Base-by-base conservation (phyloP, 2,888 invertebrate species). In the Bedellia somnulentella region DNA sequence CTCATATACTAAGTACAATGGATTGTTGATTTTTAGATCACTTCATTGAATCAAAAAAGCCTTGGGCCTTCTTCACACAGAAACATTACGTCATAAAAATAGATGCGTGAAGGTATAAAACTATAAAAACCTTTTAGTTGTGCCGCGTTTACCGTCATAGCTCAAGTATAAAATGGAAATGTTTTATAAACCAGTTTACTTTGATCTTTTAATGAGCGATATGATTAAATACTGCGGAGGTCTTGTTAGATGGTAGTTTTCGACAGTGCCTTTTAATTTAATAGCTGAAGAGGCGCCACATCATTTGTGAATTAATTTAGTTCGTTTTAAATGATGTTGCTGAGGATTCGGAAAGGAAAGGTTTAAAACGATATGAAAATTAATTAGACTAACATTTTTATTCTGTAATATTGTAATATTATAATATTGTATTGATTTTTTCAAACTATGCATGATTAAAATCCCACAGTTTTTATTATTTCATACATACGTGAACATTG, bases 41-140 rank as follows among this genome's bases (percentile, higher is more conserved):
- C 21, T 21, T 21, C 21, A 21, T 21, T 21, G n/a, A 8, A 21
- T 8, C 21, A n/a, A 10, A 10, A 21, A 10, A 21, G n/a, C 21
- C n/a, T n/a, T 21, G 8, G 13, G 8, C 10, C 29, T 21, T 27
- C 22, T 29, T 29, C 21, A 22, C 6, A 15, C 15, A 14, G 22
- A 22, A 29, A 29, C 29, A 22, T 15, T 29, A 29, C 38, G n/a
- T n/a, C n/a, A n/a, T n/a, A n/a, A 41, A 41, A 39, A 42, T 44
- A 39, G 46, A 29, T 29, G 29, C 29, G 29, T 44, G 37, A 44
- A 44, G 41, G 43, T 40, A 47, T 49, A 47, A 43, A 49, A 48
- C 48, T 48, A 49, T 50, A 50, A 49, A n/a, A 53, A 49, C 51
- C 47, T 54, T 54, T 54, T 43, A 47, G 44, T 45, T 34, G 25